phyloP scores from a whole-genome alignment of 2,113 vertebrate species.

The Beaufortia kweichowensis region DNA sequence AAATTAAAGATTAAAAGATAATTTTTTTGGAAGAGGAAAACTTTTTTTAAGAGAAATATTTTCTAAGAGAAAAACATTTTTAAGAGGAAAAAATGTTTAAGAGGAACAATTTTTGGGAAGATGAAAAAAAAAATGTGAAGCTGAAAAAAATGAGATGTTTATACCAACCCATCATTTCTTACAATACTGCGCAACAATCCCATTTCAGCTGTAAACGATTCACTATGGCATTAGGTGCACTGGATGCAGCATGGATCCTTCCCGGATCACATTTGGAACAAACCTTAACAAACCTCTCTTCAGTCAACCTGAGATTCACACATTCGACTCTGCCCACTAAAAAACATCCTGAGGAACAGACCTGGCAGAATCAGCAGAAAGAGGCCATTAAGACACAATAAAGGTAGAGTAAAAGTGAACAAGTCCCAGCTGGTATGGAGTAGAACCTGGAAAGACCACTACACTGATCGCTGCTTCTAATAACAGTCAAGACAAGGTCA shows the following conservation, averaged over 20 bases:
- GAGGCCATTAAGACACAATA: conserved; percentile 14
- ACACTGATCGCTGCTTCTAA: conserved; percentile 1
- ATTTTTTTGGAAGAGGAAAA: no score
- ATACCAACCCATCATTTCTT: no score
- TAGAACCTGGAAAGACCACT: neutral
- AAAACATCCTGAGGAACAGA: neutral
- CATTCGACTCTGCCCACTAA: neutral
- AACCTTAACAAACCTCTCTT: neutral
- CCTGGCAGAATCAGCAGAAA: neutral
- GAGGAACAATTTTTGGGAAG: no score
- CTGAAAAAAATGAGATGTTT: no score
- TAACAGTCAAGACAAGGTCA: neutral
- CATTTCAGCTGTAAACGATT: neutral
- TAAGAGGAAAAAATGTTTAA: no score
- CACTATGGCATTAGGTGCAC: neutral
- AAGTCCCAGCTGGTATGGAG: neutral
- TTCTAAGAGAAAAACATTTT: no score
- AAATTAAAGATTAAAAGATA: no score
- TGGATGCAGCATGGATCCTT: neutral
- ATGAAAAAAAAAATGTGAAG: no score
- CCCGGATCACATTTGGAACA: neutral
- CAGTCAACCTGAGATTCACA: neutral
- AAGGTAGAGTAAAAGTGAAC: neutral
- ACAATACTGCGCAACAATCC: no score
- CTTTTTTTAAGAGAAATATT: no score